Base-by-base conservation (phyloP, 2,797 vertebrate genomes). In the Gallirallus australis region DNA sequence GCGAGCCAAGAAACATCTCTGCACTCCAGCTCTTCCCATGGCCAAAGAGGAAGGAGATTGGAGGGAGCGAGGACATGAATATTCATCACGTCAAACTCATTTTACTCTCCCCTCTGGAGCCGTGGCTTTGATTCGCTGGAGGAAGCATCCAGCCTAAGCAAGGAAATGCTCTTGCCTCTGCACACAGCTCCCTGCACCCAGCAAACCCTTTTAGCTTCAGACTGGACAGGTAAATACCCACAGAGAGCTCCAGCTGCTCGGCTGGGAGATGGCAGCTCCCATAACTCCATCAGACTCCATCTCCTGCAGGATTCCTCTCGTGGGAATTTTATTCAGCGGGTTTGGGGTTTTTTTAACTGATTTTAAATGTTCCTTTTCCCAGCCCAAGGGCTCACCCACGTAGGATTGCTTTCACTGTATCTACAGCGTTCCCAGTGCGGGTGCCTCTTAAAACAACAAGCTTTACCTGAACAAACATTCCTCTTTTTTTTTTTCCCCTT, bases 211-310 rank as follows among this genome's bases (percentile, higher is more conserved):
- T 21, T 9, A 28, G 66, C 82, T 33, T 60, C 80, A 7, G 1
- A 1, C 30, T 20, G 82, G 76, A 8, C 80, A 65, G 78, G 89
- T 24, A 15, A 89, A 60, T 0, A 18, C 31, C 3, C 21, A 6
- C 8, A 16, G 48, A 27, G 3, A 12, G 52, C 66, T 27, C 66
- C 4, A 0, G 60, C 1, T 0, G 69, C 83, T 85, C 33, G 3
- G 7, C 57, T 4, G 57, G 81, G 70, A 81, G 47, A 61, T 1
- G 54, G 6, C 4, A 35, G 10, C 16, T 71, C 86, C 61, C 0
- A 1, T 14, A 48, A 60, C 17, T 50, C 7, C 11, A 0, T 33
- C 6, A 47, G 6, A 4, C 28, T 39, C 3, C 0, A 7, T 10
- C 71, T 76, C 48, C 90, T 48, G 45, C 65, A 33, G 35, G 31